Evolutionary conservation across 2,888 invertebrate genomes (phyloP), one percentile per base, ranked within the genome.

Genomic region (Cephus nigrinus): DNA sequence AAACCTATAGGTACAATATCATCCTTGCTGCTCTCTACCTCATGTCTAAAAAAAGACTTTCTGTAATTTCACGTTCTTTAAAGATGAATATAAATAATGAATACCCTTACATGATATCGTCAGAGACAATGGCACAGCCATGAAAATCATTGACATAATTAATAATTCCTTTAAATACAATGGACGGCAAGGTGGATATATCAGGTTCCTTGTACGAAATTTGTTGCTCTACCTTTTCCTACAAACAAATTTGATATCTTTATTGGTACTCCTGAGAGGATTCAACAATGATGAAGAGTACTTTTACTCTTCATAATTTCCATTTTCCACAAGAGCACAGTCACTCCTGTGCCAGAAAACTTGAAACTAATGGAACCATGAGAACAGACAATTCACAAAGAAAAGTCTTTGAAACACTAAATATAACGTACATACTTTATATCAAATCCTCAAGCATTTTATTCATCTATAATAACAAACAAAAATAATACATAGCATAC

Each of bases 1-100:
- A 95, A 95, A 5, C 95, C 94, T 80, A 95, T 88, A 5, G 94
- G 93, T 68, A 94, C 89, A 32, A 92, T 82, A 4, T 91, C 90
- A 34, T 86, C 86, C 23, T 82, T 75, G 30, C 68, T 82, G 68
- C 87, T 84, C 74, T 91, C 90, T 35, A 92, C 90, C 79, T 90
- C 84, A 78, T 88, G 86, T 79, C 93, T 93, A 80, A 32, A 86
- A 86, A 79, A 79, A 80, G 15, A 72, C 35, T 36, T 68, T 71
- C 23, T 36, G 34, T 73, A 76, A 31, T 78, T 36, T 31, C 75
- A 78, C 78, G 34, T 78, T 69, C 34, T 74, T 69, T 76, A 73
- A 34, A 74, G 1, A n/a, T 71, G 32, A 31, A 78, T 78, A 32
- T 73, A 68, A 69, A 68, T 68, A 69, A 35, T 76, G 36, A 35